These are phyloP conservation scores for Uloborus plumipes DNA, from an alignment of 2,888 invertebrate species.

Conservation along the genomic window DNA sequence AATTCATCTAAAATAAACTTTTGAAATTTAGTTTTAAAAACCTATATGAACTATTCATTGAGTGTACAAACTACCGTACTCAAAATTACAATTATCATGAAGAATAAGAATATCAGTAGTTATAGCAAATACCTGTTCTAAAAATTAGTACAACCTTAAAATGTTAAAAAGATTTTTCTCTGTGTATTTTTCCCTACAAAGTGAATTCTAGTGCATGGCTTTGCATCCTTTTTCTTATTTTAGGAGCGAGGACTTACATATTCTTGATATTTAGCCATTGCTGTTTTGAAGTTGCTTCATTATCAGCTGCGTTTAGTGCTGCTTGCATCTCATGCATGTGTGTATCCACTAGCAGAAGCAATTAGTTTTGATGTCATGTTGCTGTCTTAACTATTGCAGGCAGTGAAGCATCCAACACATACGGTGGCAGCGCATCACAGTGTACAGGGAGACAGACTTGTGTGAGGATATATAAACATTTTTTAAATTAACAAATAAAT, in stretches of 20 bases:
- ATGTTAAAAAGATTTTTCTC: too few species aligned
- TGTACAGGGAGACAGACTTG: slow-evolving; percentile 65
- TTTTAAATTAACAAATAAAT: slow-evolving; percentile 13
- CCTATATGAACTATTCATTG: too few species aligned
- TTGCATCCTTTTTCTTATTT: slow-evolving; percentile 61
- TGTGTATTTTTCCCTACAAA: too few species aligned
- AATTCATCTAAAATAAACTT: too few species aligned
- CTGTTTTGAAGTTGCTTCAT: slow-evolving; percentile 40
- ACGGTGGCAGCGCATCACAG: slow-evolving; percentile 61
- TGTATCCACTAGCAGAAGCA: slow-evolving; percentile 26
- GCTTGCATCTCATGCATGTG: slow-evolving; percentile 52
- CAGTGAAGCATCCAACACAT: slow-evolving; percentile 55
- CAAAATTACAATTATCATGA: too few species aligned
- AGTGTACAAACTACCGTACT: too few species aligned
- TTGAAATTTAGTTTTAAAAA: too few species aligned
- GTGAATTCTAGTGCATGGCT: slow-evolving; percentile 49
- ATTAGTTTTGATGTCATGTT: slow-evolving; percentile 24
- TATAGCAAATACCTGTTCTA: too few species aligned
- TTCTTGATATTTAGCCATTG: slow-evolving; percentile 61
- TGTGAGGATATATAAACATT: slow-evolving; percentile 48
- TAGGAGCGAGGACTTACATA: slow-evolving; percentile 58
- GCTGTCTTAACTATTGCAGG: slow-evolving; percentile 56
- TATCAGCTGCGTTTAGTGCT: slow-evolving; percentile 49
- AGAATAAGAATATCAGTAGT: too few species aligned
- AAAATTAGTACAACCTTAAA: too few species aligned